Evolutionary conservation across 2,888 invertebrate genomes (phyloP).

Genomic region (Tinea pellionella): DNA sequence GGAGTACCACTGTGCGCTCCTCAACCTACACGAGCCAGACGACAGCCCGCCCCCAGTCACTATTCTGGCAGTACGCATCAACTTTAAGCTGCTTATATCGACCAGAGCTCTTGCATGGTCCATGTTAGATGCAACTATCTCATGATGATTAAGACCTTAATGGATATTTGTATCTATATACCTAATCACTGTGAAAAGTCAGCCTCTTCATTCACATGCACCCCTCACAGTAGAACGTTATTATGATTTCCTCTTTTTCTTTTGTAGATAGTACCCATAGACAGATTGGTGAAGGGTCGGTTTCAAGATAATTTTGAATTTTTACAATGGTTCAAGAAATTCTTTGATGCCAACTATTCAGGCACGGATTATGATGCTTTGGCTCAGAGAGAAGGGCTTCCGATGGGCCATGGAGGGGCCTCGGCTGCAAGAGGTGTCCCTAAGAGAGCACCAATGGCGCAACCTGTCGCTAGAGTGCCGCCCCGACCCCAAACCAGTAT

Average conservation of each 20-base stretch:
- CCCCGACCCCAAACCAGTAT: conserved; percentile 74
- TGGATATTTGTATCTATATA: background rate
- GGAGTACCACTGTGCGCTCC: conserved; percentile 56
- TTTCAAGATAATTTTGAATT: conserved; percentile 99
- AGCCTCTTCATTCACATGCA: background rate
- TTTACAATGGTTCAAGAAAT: conserved; percentile 99
- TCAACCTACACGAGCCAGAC: conserved; percentile 31
- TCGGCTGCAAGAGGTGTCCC: conserved; percentile 64
- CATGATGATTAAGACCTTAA: no score
- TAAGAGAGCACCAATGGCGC: conserved; percentile 50
- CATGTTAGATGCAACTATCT: conserved; percentile 22
- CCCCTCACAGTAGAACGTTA: conserved; percentile 15
- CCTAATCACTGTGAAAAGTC: background rate
- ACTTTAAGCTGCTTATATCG: background rate
- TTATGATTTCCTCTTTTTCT: conserved; percentile 36
- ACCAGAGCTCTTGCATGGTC: background rate
- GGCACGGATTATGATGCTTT: conserved; percentile 94
- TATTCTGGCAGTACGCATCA: conserved; percentile 31
- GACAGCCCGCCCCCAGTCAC: conserved; percentile 21
- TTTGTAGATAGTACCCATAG: conserved; percentile 90
- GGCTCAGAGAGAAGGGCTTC: conserved; percentile 85
- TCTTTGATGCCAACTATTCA: conserved; percentile 98
- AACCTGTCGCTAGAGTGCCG: conserved; percentile 67
- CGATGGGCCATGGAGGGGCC: conserved; percentile 82
- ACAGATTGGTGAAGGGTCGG: conserved; percentile 95